Percentiles rank a stretch among this genome's conserved stretches.
phyloP scores from a whole-genome alignment of 37 sponge, comb jelly and placozoan species.

The Cliona cf. orientalis region DNA sequence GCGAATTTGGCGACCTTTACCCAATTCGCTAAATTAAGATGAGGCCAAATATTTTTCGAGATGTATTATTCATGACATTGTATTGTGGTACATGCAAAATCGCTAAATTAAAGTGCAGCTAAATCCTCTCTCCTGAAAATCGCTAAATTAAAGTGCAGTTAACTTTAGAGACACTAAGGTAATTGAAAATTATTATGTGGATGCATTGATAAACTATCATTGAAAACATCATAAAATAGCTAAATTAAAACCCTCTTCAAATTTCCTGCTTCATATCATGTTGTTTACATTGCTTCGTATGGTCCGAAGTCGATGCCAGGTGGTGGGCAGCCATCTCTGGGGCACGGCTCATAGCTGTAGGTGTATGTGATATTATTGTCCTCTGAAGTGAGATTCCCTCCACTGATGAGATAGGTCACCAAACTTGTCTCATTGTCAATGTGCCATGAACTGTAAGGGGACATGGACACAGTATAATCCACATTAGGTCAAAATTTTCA shows the following conservation, averaged over 20 bases:
- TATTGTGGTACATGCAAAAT: too few species aligned
- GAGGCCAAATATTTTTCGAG: too few species aligned
- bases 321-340: constrained; percentile 66
- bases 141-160: too few species aligned
- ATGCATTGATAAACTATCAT: neutral
- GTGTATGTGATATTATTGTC: constrained; percentile 38
- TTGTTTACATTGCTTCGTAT: constrained; percentile 28
- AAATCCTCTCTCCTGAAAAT: too few species aligned
- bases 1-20: too few species aligned
- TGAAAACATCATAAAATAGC: neutral
- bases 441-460: constrained; percentile 76
- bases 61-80: too few species aligned
- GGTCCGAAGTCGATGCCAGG: constrained; percentile 33
- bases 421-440: constrained; percentile 70
- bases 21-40: too few species aligned
- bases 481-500: too few species aligned
- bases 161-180: too few species aligned
- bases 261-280: neutral
- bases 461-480: too few species aligned
- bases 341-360: constrained; percentile 77
- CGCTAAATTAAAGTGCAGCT: too few species aligned
- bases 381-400: constrained; percentile 27
- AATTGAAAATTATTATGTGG: neutral
- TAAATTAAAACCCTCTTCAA: neutral
- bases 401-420: constrained; percentile 76